A percentile compares a stretch with the other conserved stretches of the same genome.
These are phyloP conservation scores for Rhincodon typus DNA, from an alignment of 2,797 vertebrate genomes.

Conservation along the genomic window DNA sequence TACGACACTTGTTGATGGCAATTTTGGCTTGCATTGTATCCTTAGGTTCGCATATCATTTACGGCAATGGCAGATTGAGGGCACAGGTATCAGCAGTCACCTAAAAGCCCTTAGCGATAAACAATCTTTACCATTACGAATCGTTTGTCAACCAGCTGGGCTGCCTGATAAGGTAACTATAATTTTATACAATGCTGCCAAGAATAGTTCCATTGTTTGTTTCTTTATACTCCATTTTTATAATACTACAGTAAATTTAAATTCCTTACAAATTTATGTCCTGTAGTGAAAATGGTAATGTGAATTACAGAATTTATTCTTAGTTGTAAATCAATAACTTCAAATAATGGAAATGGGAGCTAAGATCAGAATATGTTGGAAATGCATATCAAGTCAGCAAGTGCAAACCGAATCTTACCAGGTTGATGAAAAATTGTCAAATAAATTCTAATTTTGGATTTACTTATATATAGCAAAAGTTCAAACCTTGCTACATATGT, in stretches of 20 bases:
- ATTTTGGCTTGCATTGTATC: constrained; percentile 31
- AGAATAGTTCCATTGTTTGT: background rate
- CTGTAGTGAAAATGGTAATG: background rate
- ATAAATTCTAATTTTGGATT: background rate
- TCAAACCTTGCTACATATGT: no score
- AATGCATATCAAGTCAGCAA: background rate
- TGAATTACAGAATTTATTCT: background rate
- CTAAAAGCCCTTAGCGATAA: constrained; percentile 96
- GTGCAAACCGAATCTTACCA: background rate
- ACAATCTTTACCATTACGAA: constrained; percentile 87
- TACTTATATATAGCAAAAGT: background rate
- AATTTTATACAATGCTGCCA: background rate
- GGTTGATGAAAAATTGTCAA: background rate
- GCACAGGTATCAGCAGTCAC: constrained; percentile 96
- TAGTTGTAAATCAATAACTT: background rate
- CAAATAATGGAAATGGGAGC: background rate
- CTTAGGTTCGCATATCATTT: constrained; percentile 93
- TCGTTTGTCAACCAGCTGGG: constrained; percentile 93
- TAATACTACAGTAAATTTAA: background rate
- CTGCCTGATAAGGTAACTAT: constrained; percentile 87
- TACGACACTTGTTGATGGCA: background rate
- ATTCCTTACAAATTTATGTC: background rate
- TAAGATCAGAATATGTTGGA: background rate
- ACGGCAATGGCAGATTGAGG: constrained; percentile 97
- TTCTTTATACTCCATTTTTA: background rate